Evolutionary conservation across 2,888 invertebrate species (phyloP).

Genomic region (Alentia gelatinosa): DNA sequence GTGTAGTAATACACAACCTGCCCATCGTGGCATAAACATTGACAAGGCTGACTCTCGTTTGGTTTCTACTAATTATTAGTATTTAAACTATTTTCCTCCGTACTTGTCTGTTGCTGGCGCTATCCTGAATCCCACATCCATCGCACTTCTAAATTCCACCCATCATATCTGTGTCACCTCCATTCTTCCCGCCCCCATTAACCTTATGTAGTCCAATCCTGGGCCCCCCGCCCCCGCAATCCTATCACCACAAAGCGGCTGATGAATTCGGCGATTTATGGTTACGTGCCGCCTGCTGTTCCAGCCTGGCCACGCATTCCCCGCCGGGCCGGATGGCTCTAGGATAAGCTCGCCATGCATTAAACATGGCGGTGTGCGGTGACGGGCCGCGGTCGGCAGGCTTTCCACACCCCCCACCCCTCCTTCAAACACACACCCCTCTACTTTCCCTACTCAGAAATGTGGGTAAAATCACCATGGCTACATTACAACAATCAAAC

Average conservation of each 20-base stretch:
- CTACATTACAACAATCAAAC: too few relatives aligned
- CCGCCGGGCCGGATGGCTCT: neutral
- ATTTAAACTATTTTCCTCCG: too few relatives aligned
- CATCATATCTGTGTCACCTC: too few relatives aligned
- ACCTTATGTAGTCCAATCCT: neutral
- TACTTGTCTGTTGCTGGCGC: too few relatives aligned
- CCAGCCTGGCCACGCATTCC: neutral
- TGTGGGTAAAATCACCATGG: too few relatives aligned
- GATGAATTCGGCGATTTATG: neutral
- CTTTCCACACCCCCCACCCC: neutral
- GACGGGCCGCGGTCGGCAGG: neutral
- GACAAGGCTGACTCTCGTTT: too few relatives aligned
- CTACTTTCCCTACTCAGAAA: too few relatives aligned
- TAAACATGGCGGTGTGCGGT: neutral
- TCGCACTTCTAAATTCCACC: too few relatives aligned
- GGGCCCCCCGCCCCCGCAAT: neutral
- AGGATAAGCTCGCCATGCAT: neutral
- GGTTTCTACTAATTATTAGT: too few relatives aligned
- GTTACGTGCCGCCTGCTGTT: neutral
- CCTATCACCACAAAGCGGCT: neutral
- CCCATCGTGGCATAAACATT: too few relatives aligned
- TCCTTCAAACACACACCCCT: neutral
- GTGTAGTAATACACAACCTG: too few relatives aligned
- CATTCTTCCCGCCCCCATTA: neutral
- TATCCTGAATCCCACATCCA: too few relatives aligned